These are phyloP conservation scores for Sebastes fasciatus DNA, from an alignment of 2,113 vertebrate genomes.

Conservation along the genomic window DNA sequence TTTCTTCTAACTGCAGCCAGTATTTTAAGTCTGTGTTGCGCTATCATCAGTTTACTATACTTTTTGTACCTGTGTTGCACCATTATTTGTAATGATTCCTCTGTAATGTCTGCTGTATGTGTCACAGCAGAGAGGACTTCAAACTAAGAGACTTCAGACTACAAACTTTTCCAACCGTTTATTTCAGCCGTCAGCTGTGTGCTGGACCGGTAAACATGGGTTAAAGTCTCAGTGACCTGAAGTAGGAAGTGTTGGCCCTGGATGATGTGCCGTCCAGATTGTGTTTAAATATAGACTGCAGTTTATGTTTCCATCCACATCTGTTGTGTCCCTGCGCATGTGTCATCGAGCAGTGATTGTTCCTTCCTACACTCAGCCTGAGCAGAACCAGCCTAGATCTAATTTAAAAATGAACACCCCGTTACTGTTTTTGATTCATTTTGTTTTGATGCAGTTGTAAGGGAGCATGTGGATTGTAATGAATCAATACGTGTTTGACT, in stretches of 20 bases:
- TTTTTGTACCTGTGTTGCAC: background rate
- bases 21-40: background rate
- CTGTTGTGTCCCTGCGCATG: slow-evolving; percentile 28
- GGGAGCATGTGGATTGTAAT: background rate
- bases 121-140: background rate
- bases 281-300: slow-evolving; percentile 62
- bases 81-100: background rate
- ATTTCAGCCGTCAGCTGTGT: slow-evolving; percentile 18
- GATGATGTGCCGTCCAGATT: slow-evolving; percentile 38
- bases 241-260: slow-evolving; percentile 46
- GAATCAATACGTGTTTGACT: slow-evolving; percentile 7
- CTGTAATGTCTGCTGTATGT: background rate
- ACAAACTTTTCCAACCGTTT: background rate
- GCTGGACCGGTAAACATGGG: slow-evolving; percentile 19
- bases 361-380: background rate
- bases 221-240: slow-evolving; percentile 33
- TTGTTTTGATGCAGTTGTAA: background rate
- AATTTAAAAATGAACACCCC: background rate
- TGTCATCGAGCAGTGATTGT: slow-evolving; percentile 39
- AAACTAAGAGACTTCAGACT: background rate
- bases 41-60: background rate
- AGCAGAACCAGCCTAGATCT: background rate
- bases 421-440: background rate
- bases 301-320: slow-evolving; percentile 60
- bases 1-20: background rate